phyloP scores from a whole-genome alignment of 2,888 invertebrate species.

The Troilus luridus region DNA sequence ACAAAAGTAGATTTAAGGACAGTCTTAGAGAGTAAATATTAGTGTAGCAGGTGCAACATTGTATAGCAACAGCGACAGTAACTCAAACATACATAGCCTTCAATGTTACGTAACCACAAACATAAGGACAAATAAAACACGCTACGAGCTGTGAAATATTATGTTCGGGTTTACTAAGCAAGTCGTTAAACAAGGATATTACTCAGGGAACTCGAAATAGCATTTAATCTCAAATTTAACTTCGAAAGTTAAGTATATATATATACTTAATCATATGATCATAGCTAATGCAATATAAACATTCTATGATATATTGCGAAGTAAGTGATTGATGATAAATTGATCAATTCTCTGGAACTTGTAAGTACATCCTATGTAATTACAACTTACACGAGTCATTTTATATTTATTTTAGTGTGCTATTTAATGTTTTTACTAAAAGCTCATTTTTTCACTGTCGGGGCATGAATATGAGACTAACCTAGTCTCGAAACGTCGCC shows the following conservation, averaged over 20 bases:
- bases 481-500: no score
- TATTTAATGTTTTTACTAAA: no score
- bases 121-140: not conserved
- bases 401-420: no score
- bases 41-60: not conserved
- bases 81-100: not conserved
- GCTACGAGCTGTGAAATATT: not conserved
- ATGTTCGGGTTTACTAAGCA: not conserved
- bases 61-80: conserved; percentile 1
- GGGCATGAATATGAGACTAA: no score
- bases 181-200: not conserved
- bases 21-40: not conserved
- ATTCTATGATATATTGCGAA: no score
- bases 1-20: not conserved
- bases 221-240: not conserved
- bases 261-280: no score
- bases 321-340: no score
- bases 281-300: no score
- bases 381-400: no score
- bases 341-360: no score
- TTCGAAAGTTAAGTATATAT: not conserved
- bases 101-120: not conserved
- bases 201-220: not conserved
- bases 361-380: no score
- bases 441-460: no score